These are phyloP conservation scores for Pseudoips prasinana DNA, from an alignment of 2,888 invertebrate genomes.

Conservation along the genomic window DNA sequence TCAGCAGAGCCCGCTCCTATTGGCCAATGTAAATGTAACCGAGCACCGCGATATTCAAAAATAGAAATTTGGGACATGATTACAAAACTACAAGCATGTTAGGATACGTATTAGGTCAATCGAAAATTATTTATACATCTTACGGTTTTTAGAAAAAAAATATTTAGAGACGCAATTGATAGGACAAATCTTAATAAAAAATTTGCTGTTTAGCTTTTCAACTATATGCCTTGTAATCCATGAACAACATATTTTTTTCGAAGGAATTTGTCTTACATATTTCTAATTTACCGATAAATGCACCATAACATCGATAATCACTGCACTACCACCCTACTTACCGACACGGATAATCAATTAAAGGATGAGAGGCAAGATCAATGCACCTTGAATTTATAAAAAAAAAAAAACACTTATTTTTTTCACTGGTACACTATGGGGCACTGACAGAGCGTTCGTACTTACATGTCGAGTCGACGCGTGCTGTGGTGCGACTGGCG, in stretches of 20 bases:
- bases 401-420: slow-evolving; percentile 57
- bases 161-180: too few relatives aligned
- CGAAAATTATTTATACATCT: too few relatives aligned
- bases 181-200: too few relatives aligned
- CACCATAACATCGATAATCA: slow-evolving; percentile 35
- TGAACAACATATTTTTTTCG: too few relatives aligned
- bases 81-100: slow-evolving; percentile 40
- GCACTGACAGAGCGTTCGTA: slow-evolving; percentile 62
- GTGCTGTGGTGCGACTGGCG: slow-evolving; percentile 81
- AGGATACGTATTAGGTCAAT: too few relatives aligned
- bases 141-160: too few relatives aligned
- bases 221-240: too few relatives aligned
- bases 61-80: slow-evolving; percentile 64
- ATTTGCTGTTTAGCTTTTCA: too few relatives aligned
- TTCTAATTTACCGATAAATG: slow-evolving; percentile 19
- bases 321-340: slow-evolving; percentile 64
- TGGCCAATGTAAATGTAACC: slow-evolving; percentile 67
- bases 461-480: slow-evolving; percentile 83
- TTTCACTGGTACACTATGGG: slow-evolving; percentile 61
- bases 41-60: slow-evolving; percentile 81
- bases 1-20: slow-evolving; percentile 54
- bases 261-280: too few relatives aligned
- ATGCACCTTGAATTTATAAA: slow-evolving; percentile 52
- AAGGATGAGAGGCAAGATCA: slow-evolving; percentile 38
- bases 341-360: slow-evolving; percentile 38